Evolutionary conservation across 2,797 vertebrate genomes (phyloP).

Genomic region (Labeo calbasu): DNA sequence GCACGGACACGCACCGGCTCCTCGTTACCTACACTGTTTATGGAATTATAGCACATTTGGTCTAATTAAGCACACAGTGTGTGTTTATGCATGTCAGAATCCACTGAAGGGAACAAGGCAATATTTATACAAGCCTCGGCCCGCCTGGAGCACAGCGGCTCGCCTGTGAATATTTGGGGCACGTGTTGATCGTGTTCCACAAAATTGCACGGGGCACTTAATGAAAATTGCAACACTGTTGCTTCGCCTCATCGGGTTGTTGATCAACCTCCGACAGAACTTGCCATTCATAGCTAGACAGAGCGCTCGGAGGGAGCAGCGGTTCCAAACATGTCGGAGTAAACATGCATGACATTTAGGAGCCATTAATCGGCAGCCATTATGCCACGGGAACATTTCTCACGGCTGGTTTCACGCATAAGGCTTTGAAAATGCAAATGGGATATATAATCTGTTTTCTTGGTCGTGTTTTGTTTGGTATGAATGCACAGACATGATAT

Average conservation of each 20-base stretch:
- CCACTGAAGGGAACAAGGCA: constrained; percentile 45
- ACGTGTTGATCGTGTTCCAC: constrained; percentile 46
- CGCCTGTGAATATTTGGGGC: constrained; percentile 41
- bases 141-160: constrained; percentile 31
- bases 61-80: constrained; percentile 57
- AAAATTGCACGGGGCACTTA: constrained; percentile 51
- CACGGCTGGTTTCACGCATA: constrained; percentile 70
- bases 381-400: constrained; percentile 70
- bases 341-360: constrained; percentile 66
- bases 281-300: constrained; percentile 34
- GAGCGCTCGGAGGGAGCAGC: constrained; percentile 11
- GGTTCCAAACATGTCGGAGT: constrained; percentile 55
- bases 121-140: constrained; percentile 51
- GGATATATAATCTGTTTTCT: constrained; percentile 62
- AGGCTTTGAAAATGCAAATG: constrained; percentile 72
- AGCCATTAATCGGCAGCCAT: constrained; percentile 69
- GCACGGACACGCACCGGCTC: constrained; percentile 48
- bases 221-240: constrained; percentile 56
- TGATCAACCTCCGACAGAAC: constrained; percentile 53
- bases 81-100: constrained; percentile 48
- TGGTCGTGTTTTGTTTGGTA: constrained; percentile 39
- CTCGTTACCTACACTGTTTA: constrained; percentile 52
- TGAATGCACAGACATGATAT: constrained; percentile 60
- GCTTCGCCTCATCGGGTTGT: constrained; percentile 50
- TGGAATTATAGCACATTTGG: constrained; percentile 53